A percentile compares a stretch with the other conserved stretches of the same genome.
Conservation (phyloP, 2,888 invertebrate species). For the Trypoxylon attenuatum region DNA sequence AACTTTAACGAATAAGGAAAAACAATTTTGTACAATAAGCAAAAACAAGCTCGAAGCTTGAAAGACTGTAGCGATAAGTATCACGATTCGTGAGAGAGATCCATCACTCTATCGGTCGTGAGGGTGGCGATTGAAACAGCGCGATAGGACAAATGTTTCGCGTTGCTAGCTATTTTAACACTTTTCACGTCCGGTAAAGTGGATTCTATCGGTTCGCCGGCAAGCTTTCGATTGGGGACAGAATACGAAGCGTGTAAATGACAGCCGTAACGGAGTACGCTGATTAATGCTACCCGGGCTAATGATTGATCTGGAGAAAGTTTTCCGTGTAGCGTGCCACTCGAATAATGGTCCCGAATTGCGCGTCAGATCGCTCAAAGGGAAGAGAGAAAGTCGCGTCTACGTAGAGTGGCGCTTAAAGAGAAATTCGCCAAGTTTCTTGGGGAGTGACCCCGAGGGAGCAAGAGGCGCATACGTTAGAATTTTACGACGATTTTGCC, state of each 20-base stretch:
- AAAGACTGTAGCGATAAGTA: too few relatives aligned
- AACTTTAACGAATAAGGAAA: too few relatives aligned
- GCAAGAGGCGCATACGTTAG: neutral
- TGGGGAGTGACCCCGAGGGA: neutral
- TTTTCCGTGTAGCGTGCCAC: conserved; percentile 21
- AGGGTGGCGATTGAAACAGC: neutral
- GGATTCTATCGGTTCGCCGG: too few relatives aligned
- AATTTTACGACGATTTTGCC: conserved; percentile 17
- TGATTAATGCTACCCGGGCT: conserved; percentile 44
- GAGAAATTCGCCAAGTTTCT: neutral
- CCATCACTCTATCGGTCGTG: neutral
- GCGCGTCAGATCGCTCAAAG: too few relatives aligned
- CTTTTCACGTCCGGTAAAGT: neutral
- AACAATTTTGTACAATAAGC: too few relatives aligned
- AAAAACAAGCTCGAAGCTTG: too few relatives aligned
- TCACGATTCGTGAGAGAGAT: neutral
- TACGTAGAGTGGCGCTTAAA: neutral
- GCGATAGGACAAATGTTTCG: neutral
- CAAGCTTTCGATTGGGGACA: neutral
- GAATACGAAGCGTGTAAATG: conserved; percentile 42
- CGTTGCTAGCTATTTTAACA: neutral
- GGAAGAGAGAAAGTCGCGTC: too few relatives aligned
- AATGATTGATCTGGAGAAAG: conserved; percentile 46
- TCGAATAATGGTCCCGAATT: neutral
- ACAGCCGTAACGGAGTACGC: conserved; percentile 45